Evolutionary conservation across 2,888 invertebrate species (phyloP).

Genomic region (Metellina segmentata): DNA sequence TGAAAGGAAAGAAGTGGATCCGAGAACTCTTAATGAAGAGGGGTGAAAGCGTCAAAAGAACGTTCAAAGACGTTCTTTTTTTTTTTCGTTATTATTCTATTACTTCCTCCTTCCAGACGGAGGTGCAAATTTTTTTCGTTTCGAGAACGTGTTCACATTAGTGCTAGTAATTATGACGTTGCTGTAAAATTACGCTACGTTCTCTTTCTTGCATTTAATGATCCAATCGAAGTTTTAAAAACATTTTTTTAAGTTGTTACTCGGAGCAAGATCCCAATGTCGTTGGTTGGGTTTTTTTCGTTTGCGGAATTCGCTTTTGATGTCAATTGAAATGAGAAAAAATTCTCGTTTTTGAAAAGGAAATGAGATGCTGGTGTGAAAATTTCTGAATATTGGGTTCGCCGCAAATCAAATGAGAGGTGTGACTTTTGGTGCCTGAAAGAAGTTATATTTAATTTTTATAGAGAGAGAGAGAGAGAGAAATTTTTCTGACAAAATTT

Average conservation of each 20-base stretch:
- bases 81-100: not conserved
- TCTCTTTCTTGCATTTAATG: not conserved
- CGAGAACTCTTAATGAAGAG: slow-evolving; percentile 30
- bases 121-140: not conserved
- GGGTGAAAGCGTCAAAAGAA: not conserved
- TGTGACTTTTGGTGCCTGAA: not conserved
- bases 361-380: not conserved
- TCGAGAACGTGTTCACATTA: not conserved
- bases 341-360: not conserved
- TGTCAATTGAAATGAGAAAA: not conserved
- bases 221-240: not conserved
- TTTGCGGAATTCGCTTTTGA: not conserved
- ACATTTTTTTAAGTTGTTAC: not conserved
- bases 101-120: not conserved
- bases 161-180: not conserved
- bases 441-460: not conserved
- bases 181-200: not conserved
- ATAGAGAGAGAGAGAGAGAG: not conserved
- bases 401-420: not conserved
- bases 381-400: not conserved
- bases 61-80: not conserved
- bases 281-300: not conserved
- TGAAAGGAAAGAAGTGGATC: not conserved
- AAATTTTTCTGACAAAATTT: not conserved
- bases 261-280: not conserved